Evolutionary conservation across 2,888 invertebrate species (phyloP).

Genomic region (Chirona hameri): DNA sequence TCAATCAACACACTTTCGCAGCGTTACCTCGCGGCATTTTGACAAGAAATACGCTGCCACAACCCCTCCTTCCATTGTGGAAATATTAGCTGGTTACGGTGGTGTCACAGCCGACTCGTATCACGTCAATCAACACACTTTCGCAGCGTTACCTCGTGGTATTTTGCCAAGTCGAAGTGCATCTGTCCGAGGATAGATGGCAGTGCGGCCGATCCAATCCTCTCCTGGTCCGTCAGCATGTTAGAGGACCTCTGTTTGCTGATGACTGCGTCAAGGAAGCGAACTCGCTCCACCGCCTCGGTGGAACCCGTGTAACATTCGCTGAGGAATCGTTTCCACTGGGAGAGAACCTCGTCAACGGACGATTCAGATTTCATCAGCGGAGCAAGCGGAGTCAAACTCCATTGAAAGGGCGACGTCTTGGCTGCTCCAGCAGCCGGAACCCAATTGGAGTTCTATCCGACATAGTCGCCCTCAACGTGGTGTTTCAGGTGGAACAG

Average conservation of each 20-base stretch:
- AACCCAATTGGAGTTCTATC: not conserved
- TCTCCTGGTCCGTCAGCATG: not conserved
- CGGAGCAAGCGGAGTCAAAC: not conserved
- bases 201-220: not conserved
- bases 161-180: slow-evolving; percentile 55
- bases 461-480: too few relatives aligned
- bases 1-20: slow-evolving; percentile 46
- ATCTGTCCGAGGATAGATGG: slow-evolving; percentile 44
- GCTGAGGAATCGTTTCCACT: not conserved
- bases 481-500: too few relatives aligned
- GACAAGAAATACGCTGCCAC: too few relatives aligned
- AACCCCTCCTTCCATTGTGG: too few relatives aligned
- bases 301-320: not conserved
- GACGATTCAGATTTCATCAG: not conserved
- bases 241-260: not conserved
- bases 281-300: not conserved
- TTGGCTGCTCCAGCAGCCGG: not conserved
- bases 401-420: not conserved
- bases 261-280: not conserved
- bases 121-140: slow-evolving; percentile 46
- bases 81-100: too few relatives aligned
- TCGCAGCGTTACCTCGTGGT: slow-evolving; percentile 50
- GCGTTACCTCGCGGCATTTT: slow-evolving; percentile 53
- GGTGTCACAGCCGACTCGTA: too few relatives aligned
- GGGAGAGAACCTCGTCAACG: not conserved